phyloP scores from a whole-genome alignment of 2,797 vertebrate species.

The Morus bassanus region DNA sequence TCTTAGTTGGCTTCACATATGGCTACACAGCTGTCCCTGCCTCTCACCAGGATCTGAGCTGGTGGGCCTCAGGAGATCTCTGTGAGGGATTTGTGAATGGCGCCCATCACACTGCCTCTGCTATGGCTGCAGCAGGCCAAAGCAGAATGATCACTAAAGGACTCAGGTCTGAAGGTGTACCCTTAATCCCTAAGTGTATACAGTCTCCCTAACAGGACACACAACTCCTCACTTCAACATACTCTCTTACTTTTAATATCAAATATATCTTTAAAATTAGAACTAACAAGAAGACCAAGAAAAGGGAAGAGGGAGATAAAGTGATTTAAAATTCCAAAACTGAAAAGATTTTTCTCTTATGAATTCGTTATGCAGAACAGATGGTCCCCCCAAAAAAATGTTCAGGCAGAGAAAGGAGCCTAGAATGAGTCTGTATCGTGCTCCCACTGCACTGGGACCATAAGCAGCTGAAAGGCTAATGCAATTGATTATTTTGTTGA shows the following conservation, averaged over 20 bases:
- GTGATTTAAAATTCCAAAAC: constrained; percentile 27
- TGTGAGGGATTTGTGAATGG: not conserved
- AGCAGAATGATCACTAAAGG: not conserved
- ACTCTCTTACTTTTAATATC: not conserved
- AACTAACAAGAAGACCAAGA: not conserved
- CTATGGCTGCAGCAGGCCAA: not conserved
- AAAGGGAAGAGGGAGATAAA: not conserved
- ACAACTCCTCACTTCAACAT: not conserved
- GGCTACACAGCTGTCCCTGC: not conserved
- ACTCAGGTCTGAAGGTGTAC: rapidly evolving
- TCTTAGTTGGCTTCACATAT: not conserved
- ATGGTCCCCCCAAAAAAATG: constrained; percentile 23
- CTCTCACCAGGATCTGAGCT: not conserved
- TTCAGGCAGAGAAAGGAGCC: constrained; percentile 18
- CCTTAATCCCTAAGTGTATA: not conserved
- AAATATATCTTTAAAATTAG: not conserved
- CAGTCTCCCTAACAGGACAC: not conserved
- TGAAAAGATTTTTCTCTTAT: constrained; percentile 16
- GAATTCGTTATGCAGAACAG: constrained; percentile 59
- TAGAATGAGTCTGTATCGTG: not conserved
- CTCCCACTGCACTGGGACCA: not conserved
- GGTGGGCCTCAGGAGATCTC: not conserved
- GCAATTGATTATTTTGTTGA: not conserved
- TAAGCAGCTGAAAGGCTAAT: not conserved
- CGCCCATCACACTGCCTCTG: not conserved